phyloP scores from a whole-genome alignment of 1,140 invertebrate genomes.

The Trypoxylus dichotomus region DNA sequence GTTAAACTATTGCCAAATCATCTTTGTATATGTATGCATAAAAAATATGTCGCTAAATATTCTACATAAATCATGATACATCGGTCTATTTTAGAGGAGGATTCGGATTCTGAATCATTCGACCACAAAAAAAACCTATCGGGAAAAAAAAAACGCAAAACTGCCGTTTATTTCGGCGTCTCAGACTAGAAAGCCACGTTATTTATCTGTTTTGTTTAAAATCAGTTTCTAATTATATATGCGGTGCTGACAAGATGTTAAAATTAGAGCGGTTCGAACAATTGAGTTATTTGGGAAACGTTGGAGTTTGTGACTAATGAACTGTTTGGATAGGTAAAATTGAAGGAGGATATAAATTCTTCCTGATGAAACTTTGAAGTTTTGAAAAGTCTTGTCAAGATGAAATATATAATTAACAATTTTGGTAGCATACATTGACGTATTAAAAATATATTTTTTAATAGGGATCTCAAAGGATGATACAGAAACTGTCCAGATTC shows the following conservation, averaged over 20 bases:
- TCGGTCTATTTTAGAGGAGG: background rate
- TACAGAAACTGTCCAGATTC: too few relatives aligned
- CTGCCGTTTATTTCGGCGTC: background rate
- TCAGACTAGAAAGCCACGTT: background rate
- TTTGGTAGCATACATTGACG: too few relatives aligned
- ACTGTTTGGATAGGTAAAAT: background rate
- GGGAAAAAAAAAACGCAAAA: background rate
- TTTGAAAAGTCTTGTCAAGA: too few relatives aligned
- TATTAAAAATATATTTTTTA: too few relatives aligned
- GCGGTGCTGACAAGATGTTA: background rate
- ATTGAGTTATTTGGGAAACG: background rate
- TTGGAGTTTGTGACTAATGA: background rate
- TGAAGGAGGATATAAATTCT: too few relatives aligned
- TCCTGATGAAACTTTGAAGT: too few relatives aligned
- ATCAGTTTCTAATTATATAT: conserved; percentile 5
- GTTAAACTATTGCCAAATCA: background rate
- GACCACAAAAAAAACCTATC: background rate
- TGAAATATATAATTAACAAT: too few relatives aligned
- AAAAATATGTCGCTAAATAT: conserved; percentile 7
- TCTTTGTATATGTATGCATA: background rate
- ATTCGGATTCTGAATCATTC: background rate
- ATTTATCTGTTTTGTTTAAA: conserved; percentile 10
- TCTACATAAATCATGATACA: conserved; percentile 13
- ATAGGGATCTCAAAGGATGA: too few relatives aligned
- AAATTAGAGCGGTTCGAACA: background rate